Evolutionary conservation across 2,888 invertebrate species (phyloP), one percentile per base, ranked within the genome.

Genomic region (Chalcis sispes): DNA sequence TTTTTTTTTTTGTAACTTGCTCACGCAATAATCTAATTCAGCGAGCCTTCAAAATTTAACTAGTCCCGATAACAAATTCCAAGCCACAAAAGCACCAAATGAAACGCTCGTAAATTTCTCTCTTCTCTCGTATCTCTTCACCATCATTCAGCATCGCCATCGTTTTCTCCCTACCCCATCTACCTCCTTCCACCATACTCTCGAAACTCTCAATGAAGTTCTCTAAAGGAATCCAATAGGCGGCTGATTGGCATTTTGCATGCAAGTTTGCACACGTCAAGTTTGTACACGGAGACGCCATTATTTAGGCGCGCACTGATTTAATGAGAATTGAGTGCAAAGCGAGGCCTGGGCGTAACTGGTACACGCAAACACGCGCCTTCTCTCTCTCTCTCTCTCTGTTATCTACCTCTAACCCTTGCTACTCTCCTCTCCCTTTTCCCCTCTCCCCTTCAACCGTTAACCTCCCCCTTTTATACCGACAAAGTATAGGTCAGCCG

Each of bases 221-320:
- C 56, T 69, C 59, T 7, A 72, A 62, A 64, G 56, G 29, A 73
- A 59, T 59, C 59, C 50, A 64, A 56, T 48, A 54, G 50, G 36
- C 48, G 29, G 15, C 25, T 69, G 64, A 75, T 75, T 75, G 64
- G 74, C 62, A 74, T 64, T 72, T 74, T 48, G 56, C 62, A 74
- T 56, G 61, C 69, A 23, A 62, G 10, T 62, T 64, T 64, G 56
- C 20, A 20, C 56, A 48, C 54, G 20, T 56, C 67, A 54, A 74
- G 74, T 74, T 74, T 74, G 62, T 56, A 62, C 36, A 56, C 50
- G 48, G 54, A 74, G 61, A 62, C 25, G 56, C 62, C 54, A 50
- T 74, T 69, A 69, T 74, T 74, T 64, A 52, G 62, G 48, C 32
- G 32, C 56, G 32, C 56, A 13, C 27, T 64, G 69, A 64, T 74